Conservation (phyloP, 2,888 invertebrate species). For the Oithona nana region DNA sequence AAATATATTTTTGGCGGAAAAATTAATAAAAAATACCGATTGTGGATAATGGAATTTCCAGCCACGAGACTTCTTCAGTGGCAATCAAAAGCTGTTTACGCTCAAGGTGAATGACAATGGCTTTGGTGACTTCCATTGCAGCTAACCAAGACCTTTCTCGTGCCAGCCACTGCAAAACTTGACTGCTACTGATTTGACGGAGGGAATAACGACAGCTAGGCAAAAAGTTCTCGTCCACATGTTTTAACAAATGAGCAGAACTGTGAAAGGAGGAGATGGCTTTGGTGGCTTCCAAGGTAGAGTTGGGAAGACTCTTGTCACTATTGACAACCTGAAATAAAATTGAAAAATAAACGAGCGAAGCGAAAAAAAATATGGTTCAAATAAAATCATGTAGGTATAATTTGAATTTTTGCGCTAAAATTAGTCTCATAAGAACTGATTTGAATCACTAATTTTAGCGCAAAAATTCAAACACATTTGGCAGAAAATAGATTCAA, state of each 20-base stretch:
- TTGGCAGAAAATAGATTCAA: too few relatives aligned
- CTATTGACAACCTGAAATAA: background rate
- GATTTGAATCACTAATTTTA: too few relatives aligned
- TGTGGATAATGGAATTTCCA: background rate
- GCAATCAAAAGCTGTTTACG: background rate
- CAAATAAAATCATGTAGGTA: too few relatives aligned
- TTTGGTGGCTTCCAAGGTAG: background rate
- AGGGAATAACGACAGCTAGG: constrained; percentile 48
- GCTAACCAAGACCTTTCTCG: constrained; percentile 8
- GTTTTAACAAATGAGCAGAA: background rate
- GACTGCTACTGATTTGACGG: constrained; percentile 49
- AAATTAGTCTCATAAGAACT: too few relatives aligned
- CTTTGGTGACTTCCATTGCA: background rate
- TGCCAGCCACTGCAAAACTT: constrained; percentile 39
- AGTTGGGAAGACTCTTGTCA: background rate
- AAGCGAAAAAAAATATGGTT: too few relatives aligned
- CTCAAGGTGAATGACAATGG: constrained; percentile 3
- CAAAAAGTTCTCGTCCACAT: constrained; percentile 53
- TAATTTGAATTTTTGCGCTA: too few relatives aligned
- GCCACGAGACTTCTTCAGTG: background rate
- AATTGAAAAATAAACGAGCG: too few relatives aligned
- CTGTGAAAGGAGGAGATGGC: background rate
- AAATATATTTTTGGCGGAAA: too few relatives aligned
- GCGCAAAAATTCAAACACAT: too few relatives aligned
- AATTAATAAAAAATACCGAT: too few relatives aligned